phyloP scores from a whole-genome alignment of 1,140 invertebrate species.

The Rhopalosiphum maidis region DNA sequence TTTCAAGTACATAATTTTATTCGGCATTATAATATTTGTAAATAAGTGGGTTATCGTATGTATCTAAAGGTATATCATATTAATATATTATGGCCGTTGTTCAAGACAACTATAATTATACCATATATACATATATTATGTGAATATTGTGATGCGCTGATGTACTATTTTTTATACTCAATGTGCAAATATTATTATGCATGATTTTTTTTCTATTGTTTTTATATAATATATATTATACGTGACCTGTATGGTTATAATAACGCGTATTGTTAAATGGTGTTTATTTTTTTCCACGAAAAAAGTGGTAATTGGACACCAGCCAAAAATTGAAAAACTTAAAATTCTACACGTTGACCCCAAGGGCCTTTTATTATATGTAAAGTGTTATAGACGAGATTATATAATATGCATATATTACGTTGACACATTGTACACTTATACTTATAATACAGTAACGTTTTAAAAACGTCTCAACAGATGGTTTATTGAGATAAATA shows the following conservation, averaged over 20 bases:
- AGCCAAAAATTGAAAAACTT: not conserved
- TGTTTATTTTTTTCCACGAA: not conserved
- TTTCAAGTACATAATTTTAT: not conserved
- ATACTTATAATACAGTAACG: not conserved
- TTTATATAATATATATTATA: not conserved
- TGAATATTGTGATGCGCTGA: too few relatives aligned
- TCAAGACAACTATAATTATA: not conserved
- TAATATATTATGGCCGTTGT: not conserved
- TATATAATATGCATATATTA: not conserved
- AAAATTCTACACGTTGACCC: not conserved
- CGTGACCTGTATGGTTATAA: not conserved
- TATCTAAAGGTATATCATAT: not conserved
- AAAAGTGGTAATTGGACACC: not conserved
- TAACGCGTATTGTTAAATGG: not conserved
- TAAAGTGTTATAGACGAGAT: not conserved
- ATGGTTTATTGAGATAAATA: slow-evolving; percentile 12
- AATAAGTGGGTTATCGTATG: not conserved
- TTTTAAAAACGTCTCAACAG: slow-evolving; percentile 1
- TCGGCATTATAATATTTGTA: too few relatives aligned
- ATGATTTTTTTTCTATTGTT: not conserved
- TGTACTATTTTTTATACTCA: not conserved
- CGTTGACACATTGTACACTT: not conserved
- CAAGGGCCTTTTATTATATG: not conserved
- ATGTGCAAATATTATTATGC: not conserved
- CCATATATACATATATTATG: not conserved